A percentile compares a stretch with the other conserved stretches of the same genome.
phyloP scores from a whole-genome alignment of 2,113 vertebrate species.

The Tragelaphus buxtoni region DNA sequence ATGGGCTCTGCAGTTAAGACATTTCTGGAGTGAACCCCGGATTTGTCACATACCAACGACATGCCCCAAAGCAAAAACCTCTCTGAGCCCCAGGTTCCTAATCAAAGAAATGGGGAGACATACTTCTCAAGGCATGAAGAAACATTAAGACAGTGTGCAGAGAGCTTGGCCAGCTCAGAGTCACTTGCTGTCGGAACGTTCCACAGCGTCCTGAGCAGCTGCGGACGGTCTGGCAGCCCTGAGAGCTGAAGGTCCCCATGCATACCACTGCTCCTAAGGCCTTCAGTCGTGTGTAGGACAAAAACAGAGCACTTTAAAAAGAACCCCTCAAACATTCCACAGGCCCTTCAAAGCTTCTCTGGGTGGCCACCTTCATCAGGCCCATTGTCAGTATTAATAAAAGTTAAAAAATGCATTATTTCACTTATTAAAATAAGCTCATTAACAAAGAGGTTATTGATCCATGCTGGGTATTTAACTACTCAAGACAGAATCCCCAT shows the following conservation, averaged over 20 bases:
- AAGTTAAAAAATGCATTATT: neutral
- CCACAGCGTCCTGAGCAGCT: neutral
- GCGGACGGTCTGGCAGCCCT: neutral
- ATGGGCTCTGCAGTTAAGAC: neutral
- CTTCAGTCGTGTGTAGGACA: neutral
- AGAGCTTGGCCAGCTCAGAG: neutral
- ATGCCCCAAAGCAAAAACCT: neutral
- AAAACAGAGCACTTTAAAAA: neutral
- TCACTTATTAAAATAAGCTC: neutral
- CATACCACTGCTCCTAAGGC: neutral
- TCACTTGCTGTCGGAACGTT: neutral
- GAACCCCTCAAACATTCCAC: neutral
- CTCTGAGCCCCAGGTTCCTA: neutral
- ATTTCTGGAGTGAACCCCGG: neutral
- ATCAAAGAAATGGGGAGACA: neutral
- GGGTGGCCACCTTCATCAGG: neutral
- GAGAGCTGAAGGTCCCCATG: fast-evolving
- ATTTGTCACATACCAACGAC: neutral
- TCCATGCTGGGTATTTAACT: neutral
- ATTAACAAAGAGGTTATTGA: neutral
- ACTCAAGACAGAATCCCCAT: neutral
- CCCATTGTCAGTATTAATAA: neutral
- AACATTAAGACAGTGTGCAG: neutral
- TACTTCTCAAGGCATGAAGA: neutral
- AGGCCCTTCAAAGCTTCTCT: neutral